Evolutionary conservation across 2,888 invertebrate genomes (phyloP).

Genomic region (Conistra vaccinii): DNA sequence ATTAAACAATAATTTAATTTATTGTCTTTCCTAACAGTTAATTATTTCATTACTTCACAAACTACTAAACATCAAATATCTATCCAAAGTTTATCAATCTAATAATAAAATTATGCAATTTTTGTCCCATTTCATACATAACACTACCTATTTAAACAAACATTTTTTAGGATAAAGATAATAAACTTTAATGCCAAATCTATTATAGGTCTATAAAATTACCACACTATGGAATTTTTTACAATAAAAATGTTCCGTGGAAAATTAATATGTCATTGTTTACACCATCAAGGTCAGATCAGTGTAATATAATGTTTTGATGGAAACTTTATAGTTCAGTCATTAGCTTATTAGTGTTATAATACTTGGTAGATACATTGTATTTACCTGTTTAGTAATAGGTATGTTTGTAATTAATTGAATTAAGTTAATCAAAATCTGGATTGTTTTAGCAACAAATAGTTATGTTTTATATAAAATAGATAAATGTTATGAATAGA

Average conservation of each 20-base stretch:
- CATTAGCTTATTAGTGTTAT: slow-evolving; percentile 26
- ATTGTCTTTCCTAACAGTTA: too few species aligned
- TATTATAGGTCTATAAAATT: neutral
- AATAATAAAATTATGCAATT: neutral
- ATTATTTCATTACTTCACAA: neutral
- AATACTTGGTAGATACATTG: neutral
- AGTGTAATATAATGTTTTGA: slow-evolving; percentile 37
- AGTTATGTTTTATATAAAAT: too few species aligned
- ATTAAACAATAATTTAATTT: neutral
- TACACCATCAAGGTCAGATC: slow-evolving; percentile 57
- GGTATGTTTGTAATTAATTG: neutral
- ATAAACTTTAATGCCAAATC: neutral
- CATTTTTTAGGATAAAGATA: neutral
- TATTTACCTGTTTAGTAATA: too few species aligned
- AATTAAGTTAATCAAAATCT: neutral
- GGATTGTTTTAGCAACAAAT: too few species aligned
- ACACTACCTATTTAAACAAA: neutral
- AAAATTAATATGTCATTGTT: slow-evolving; percentile 59
- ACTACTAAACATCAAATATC: neutral
- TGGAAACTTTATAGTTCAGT: slow-evolving; percentile 49
- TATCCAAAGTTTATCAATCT: neutral
- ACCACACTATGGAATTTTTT: slow-evolving; percentile 12
- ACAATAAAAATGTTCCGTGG: slow-evolving; percentile 23
- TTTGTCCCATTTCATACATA: neutral
- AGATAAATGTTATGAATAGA: too few species aligned